phyloP scores from a whole-genome alignment of 2,888 invertebrate genomes.

The Ryuthela nishihirai region DNA sequence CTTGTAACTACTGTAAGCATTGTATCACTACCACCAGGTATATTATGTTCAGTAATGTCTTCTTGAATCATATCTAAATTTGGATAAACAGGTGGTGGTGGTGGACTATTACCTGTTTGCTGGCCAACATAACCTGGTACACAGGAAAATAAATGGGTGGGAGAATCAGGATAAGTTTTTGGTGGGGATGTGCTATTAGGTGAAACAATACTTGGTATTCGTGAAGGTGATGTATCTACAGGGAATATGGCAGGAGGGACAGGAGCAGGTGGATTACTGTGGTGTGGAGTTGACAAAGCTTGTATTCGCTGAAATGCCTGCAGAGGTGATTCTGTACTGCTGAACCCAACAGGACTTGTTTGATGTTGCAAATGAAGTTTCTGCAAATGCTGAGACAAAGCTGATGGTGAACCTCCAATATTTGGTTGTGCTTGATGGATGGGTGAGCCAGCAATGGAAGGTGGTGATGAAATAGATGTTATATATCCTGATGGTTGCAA shows the following conservation, averaged over 20 bases:
- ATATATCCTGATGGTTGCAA: constrained; percentile 39
- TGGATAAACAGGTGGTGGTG: constrained; percentile 49
- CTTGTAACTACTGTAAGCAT: constrained; percentile 18
- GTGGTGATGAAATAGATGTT: constrained; percentile 44
- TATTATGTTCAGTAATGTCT: constrained; percentile 42
- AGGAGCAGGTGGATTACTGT: constrained; percentile 36
- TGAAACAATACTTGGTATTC: constrained; percentile 24
- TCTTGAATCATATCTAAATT: constrained; percentile 52
- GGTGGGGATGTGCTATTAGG: constrained; percentile 38
- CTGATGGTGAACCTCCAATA: constrained; percentile 49
- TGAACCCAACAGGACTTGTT: constrained; percentile 38
- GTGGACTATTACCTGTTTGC: constrained; percentile 47
- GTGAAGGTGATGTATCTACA: constrained; percentile 31
- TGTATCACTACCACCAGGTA: constrained; percentile 19
- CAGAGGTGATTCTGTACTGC: constrained; percentile 46
- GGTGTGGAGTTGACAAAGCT: constrained; percentile 35
- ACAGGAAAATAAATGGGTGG: constrained; percentile 37
- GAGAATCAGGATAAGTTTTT: constrained; percentile 39
- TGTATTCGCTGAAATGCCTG: constrained; percentile 41
- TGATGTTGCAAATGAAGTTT: constrained; percentile 50
- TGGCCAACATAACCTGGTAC: constrained; percentile 31
- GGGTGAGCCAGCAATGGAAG: constrained; percentile 58
- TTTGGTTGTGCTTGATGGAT: constrained; percentile 57
- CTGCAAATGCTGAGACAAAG: constrained; percentile 53
- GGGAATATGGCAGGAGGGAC: constrained; percentile 20